Base-by-base conservation (phyloP, 2,888 invertebrate genomes). In the Xanthia togata region DNA sequence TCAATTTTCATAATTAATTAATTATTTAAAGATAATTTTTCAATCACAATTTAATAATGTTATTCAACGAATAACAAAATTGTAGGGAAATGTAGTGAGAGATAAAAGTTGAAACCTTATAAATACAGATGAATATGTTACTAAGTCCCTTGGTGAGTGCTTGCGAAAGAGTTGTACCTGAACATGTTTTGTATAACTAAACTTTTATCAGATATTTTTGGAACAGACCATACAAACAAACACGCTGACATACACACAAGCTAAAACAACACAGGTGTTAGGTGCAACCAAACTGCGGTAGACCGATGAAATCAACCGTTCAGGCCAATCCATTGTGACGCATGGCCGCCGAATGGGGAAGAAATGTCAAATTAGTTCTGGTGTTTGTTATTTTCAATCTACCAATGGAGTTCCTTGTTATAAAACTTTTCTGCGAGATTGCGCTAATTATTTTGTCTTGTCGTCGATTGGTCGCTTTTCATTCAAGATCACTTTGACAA, bases 231-330 rank as follows among this genome's bases (percentile, higher is more conserved):
- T 59, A 59, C 68, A n/a, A n/a, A 35, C n/a, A 38, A 35, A 72
- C 9, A 64, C 71, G 41, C 26, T 23, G 60, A 82, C 73, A 70
- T 59, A 73, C 62, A 83, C 73, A 85, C 60, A 78, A 85, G 76
- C 84, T 71, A 78, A 69, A 74, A 81, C 53, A 60, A 76, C 78
- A 82, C 74, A 68, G 38, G 35, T 57, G 60, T 17, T 38, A 67
- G 9, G 26, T 60, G 60, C 26, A 60, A 62, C 35, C n/a, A 62
- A 59, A 68, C 35, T 38, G 35, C n/a, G 12, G 35, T 62, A n/a
- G 62, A 62, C n/a, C 68, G 68, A 20, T 62, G 12, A n/a, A 38
- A 60, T 38, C 35, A 68, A 68, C n/a, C 35, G 12, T n/a, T 62
- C n/a, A n/a, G 23, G 23, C 5, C 35, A n/a, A n/a, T n/a, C n/a